These are phyloP conservation scores for Eupithecia subumbrata DNA, from an alignment of 2,888 invertebrate species.

Conservation along the genomic window DNA sequence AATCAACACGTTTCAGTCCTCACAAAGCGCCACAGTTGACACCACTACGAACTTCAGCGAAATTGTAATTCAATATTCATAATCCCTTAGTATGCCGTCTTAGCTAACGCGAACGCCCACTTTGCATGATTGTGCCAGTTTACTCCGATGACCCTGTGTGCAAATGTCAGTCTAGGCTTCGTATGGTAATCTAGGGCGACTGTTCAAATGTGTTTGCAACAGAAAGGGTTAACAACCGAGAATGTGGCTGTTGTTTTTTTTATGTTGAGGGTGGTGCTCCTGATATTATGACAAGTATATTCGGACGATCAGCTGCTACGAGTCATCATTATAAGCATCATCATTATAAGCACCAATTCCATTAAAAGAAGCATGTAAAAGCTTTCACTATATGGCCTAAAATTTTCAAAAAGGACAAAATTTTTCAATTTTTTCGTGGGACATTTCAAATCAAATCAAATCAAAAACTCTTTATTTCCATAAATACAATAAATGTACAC, in stretches of 20 bases:
- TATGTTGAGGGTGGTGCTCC: not conserved
- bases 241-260: not conserved
- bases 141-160: constrained; percentile 11
- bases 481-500: no score
- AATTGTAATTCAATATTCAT: constrained; percentile 34
- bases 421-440: no score
- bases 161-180: constrained; percentile 13
- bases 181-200: not conserved
- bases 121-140: constrained; percentile 33
- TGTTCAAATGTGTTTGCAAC: not conserved
- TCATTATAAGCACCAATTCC: no score
- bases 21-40: constrained; percentile 16
- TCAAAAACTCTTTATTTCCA: no score
- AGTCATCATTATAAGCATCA: no score
- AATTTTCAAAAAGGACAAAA: no score
- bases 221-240: not conserved
- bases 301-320: not conserved
- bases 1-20: constrained; percentile 8
- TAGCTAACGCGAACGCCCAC: constrained; percentile 23
- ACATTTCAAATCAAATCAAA: no score
- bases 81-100: constrained; percentile 17
- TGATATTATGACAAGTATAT: not conserved
- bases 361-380: no score
- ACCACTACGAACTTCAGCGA: constrained; percentile 15
- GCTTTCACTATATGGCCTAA: no score